These are phyloP conservation scores for Tupaia tana DNA, from an alignment of 2,113 vertebrate genomes.

Conservation along the genomic window DNA sequence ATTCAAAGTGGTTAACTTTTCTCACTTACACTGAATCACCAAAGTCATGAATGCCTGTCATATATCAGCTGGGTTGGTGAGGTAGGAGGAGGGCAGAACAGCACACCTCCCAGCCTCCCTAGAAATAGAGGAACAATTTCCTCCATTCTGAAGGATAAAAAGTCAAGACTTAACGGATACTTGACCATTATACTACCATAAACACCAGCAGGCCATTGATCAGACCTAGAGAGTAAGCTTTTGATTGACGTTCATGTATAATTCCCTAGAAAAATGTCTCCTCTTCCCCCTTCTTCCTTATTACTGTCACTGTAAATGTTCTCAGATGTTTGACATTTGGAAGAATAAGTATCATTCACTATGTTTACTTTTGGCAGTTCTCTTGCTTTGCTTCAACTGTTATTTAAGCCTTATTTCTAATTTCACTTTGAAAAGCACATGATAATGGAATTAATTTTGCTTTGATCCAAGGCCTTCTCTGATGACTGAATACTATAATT, in stretches of 20 bases:
- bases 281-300: background rate
- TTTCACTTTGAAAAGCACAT: conserved; percentile 68
- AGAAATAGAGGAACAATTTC: background rate
- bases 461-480: conserved; percentile 73
- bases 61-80: background rate
- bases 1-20: background rate
- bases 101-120: background rate
- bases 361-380: conserved; percentile 74
- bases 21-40: background rate
- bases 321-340: conserved; percentile 39
- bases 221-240: background rate
- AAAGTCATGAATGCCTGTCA: background rate
- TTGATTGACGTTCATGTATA: background rate
- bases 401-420: conserved; percentile 74
- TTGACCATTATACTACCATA: background rate
- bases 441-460: conserved; percentile 77
- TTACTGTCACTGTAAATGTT: conserved; percentile 27
- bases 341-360: conserved; percentile 62
- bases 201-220: background rate
- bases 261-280: background rate
- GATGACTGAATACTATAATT: conserved; percentile 53
- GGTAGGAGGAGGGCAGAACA: background rate
- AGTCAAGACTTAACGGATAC: background rate
- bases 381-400: conserved; percentile 65
- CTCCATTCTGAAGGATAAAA: background rate